Percentiles rank a stretch among this genome's conserved stretches.
Conservation (phyloP, 2,113 vertebrate species). For the Hemibagrus wyckioides region DNA sequence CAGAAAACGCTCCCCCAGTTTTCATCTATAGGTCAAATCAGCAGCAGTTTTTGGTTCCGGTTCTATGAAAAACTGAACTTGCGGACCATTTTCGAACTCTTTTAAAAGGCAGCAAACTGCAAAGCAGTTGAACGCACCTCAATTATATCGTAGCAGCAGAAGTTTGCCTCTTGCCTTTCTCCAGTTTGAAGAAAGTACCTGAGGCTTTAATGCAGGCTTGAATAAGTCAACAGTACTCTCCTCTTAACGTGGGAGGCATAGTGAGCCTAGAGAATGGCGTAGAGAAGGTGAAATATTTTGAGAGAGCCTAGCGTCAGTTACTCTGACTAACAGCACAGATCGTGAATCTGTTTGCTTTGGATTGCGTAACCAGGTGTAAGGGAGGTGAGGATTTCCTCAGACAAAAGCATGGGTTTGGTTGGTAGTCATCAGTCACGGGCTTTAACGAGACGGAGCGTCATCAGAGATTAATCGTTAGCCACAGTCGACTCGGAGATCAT, state of each 20-base stretch:
- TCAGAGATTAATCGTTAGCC: background rate
- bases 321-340: background rate
- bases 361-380: background rate
- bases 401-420: conserved; percentile 6
- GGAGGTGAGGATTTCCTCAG: background rate
- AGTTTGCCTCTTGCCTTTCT: background rate
- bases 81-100: background rate
- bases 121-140: background rate
- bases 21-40: no score
- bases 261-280: background rate
- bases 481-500: background rate
- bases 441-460: background rate
- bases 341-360: background rate
- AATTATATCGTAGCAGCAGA: background rate
- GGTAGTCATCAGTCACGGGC: background rate
- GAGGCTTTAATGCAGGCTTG: background rate
- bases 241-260: background rate
- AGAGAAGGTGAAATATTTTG: background rate
- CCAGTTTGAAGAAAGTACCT: background rate
- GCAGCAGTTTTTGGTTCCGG: background rate
- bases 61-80: background rate
- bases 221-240: background rate
- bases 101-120: background rate
- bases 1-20: no score
- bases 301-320: background rate